phyloP scores from a whole-genome alignment of 2,888 invertebrate genomes.

The Saturnia japonica region DNA sequence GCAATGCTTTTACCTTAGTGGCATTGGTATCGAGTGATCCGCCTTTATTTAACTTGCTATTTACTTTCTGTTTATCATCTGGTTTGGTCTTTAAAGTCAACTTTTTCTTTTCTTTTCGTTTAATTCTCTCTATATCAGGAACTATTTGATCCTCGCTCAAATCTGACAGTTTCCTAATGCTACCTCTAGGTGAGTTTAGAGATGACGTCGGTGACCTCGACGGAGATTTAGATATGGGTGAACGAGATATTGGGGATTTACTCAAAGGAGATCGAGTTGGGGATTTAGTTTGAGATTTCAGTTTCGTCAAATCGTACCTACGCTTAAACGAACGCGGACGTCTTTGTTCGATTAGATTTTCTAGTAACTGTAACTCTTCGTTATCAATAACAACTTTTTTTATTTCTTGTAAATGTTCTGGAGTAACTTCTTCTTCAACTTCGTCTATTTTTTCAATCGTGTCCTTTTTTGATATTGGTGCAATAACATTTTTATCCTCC shows the following conservation, averaged over 20 bases:
- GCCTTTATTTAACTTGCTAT: constrained; percentile 71
- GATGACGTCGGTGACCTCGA: constrained; percentile 79
- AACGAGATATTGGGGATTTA: constrained; percentile 73
- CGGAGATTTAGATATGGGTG: constrained; percentile 77
- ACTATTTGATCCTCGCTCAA: constrained; percentile 79
- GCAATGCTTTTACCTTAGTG: constrained; percentile 70
- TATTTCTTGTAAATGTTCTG: constrained; percentile 60
- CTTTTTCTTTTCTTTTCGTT: constrained; percentile 75
- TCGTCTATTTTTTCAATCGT: constrained; percentile 75
- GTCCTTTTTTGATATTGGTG: constrained; percentile 51
- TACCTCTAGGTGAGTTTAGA: constrained; percentile 76
- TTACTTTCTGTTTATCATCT: constrained; percentile 69
- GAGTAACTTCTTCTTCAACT: constrained; percentile 77
- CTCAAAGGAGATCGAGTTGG: constrained; percentile 74
- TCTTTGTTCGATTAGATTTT: constrained; percentile 77
- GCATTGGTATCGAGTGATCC: constrained; percentile 77
- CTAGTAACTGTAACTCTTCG: constrained; percentile 81
- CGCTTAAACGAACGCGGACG: constrained; percentile 77
- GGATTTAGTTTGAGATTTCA: constrained; percentile 65
- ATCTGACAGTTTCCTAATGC: constrained; percentile 76
- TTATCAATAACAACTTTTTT: constrained; percentile 79
- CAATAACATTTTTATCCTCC: constrained; percentile 59
- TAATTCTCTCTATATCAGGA: constrained; percentile 76
- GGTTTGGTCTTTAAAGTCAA: constrained; percentile 71
- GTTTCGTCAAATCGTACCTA: constrained; percentile 69